A percentile compares a stretch with the other conserved stretches of the same genome.
Conservation (phyloP, 2,888 invertebrate genomes). For the Tanypteryx hageni region DNA sequence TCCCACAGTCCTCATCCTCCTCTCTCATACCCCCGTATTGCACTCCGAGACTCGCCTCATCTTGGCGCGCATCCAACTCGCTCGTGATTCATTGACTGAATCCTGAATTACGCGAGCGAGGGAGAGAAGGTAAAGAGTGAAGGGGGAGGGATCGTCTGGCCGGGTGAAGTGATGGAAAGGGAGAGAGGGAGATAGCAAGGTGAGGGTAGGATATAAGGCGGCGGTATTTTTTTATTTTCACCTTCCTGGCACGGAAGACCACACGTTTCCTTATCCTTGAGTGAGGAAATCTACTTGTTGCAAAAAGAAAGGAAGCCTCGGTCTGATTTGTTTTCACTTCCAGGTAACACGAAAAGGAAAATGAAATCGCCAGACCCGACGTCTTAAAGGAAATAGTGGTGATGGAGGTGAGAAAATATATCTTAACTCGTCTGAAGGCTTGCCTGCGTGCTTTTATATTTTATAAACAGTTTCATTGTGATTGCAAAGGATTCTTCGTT, state of each 20-base stretch:
- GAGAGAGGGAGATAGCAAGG: too few relatives aligned
- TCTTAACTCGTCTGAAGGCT: too few relatives aligned
- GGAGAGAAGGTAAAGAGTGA: neutral
- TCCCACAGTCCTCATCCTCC: neutral
- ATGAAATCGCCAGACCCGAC: neutral
- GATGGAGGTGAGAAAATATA: too few relatives aligned
- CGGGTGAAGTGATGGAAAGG: too few relatives aligned
- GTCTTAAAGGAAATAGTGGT: too few relatives aligned
- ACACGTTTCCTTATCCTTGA: neutral
- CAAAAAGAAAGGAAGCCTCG: neutral
- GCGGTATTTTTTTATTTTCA: neutral
- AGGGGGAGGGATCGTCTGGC: neutral
- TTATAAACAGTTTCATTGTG: too few relatives aligned
- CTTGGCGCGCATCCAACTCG: neutral
- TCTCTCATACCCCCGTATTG: neutral
- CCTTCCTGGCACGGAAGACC: neutral
- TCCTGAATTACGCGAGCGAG: neutral
- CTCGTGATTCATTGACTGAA: slow-evolving; percentile 6
- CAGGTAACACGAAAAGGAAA: neutral
- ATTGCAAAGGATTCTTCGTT: too few relatives aligned
- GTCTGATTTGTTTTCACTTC: neutral
- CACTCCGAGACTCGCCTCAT: neutral
- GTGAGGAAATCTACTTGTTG: neutral
- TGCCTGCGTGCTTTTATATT: too few relatives aligned
- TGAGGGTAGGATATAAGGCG: too few relatives aligned